Base-by-base conservation (phyloP, 2,888 invertebrate genomes). In the Ceriagrion tenellum region DNA sequence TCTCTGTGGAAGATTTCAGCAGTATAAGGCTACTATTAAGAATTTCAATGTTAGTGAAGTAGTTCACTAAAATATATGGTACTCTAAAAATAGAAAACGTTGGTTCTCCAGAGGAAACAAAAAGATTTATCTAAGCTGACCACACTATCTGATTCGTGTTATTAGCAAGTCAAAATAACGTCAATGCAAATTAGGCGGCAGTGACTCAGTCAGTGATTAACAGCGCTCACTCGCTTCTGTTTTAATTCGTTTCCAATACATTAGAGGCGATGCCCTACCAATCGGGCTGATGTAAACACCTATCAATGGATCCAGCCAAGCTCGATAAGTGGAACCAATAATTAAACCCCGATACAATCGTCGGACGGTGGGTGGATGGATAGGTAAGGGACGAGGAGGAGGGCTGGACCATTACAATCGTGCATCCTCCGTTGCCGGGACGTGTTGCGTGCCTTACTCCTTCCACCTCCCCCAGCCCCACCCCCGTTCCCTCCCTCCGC, bases 311-410 rank as follows among this genome's bases (percentile, higher is more conserved):
- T 55, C 89, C 55, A 55, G 20, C 55, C 89, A n/a, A 55, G n/a
- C 89, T n/a, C 47, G 89, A 89, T 89, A 89, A 89, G 89, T 55
- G 89, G 47, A 89, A 89, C 89, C 89, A 55, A 89, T 89, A 89
- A 89, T 89, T 89, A 89, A 89, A 26, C 89, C 26, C 55, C 89
- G 89, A 89, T 89, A 55, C 89, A 89, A 89, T 89, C 89, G 47
- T 20, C 89, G 47, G 20, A 16, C 89, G 55, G 55, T 20, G 55
- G 55, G 55, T 8, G 26, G 55, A 35, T 4, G 81, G 35, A 8
- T 10, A 8, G 26, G 26, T 20, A n/a, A n/a, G n/a, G n/a, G n/a
- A n/a, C n/a, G n/a, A 26, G 26, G 69, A 69, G 69, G 69, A n/a
- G n/a, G 81, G 35, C 26, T 35, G 81, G 81, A 26, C 81, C 35